phyloP scores from a whole-genome alignment of 2,113 vertebrate species.

The Microcebus tavaratra region DNA sequence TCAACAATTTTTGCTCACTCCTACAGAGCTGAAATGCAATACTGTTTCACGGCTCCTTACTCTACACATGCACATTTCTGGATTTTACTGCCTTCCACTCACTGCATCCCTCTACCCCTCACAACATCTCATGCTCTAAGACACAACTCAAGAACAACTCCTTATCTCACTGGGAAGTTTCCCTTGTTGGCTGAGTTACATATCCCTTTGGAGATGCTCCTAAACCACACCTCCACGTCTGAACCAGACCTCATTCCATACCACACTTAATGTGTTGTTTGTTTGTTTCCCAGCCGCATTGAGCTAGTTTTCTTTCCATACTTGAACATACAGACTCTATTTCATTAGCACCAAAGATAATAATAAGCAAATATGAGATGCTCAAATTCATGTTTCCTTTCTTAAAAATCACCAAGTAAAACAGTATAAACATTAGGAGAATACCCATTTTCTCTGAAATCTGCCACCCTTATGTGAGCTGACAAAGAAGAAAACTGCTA shows the following conservation, averaged over 20 bases:
- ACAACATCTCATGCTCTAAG: not conserved
- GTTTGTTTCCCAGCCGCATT: not conserved
- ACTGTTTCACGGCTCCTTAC: not conserved
- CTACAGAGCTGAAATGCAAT: not conserved
- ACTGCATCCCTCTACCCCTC: fast-evolving
- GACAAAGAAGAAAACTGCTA: not conserved
- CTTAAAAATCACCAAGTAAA: not conserved
- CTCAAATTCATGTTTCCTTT: not conserved
- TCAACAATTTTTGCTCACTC: not conserved
- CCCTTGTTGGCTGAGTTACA: not conserved
- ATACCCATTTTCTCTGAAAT: not conserved
- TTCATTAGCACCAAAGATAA: not conserved
- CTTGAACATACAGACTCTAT: not conserved
- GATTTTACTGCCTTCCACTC: not conserved
- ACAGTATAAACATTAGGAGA: not conserved
- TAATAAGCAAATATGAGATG: not conserved
- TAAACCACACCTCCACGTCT: not conserved
- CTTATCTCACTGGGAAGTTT: not conserved
- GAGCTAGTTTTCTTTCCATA: not conserved
- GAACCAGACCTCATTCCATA: not conserved
- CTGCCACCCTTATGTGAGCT: not conserved
- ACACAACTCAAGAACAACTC: not conserved
- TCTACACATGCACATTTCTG: not conserved
- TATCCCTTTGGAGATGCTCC: not conserved
- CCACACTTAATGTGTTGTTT: not conserved